These are phyloP conservation scores for Ctenomys sociabilis DNA, from an alignment of 2,113 vertebrate genomes.

Conservation along the genomic window DNA sequence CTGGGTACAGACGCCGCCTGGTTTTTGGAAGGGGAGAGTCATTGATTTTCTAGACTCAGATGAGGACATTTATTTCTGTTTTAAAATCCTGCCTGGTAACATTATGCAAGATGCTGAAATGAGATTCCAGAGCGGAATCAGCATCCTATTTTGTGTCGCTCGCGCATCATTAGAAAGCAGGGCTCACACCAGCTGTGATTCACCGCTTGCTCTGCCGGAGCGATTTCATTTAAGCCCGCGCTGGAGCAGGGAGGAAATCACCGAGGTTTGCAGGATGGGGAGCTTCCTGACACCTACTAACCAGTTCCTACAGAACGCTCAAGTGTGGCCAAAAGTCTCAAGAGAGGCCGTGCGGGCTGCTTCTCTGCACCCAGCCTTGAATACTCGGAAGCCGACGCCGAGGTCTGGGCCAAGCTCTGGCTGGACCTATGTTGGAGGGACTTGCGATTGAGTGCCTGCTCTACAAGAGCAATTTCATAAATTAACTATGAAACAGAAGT, in stretches of 20 bases:
- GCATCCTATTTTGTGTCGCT: conserved; percentile 38
- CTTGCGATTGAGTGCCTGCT: background rate
- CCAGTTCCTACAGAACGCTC: conserved; percentile 28
- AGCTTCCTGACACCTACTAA: conserved; percentile 43
- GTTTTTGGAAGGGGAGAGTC: background rate
- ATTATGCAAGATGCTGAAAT: background rate
- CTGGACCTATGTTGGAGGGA: background rate
- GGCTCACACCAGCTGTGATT: conserved; percentile 37
- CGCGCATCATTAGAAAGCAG: conserved; percentile 35
- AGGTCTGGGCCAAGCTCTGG: background rate
- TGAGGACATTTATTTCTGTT: background rate
- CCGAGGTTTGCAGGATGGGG: conserved; percentile 32
- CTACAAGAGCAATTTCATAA: background rate
- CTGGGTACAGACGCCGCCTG: background rate
- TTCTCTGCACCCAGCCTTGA: background rate
- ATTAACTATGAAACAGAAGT: background rate
- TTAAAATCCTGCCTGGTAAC: background rate
- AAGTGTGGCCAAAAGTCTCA: background rate
- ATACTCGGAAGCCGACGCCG: background rate
- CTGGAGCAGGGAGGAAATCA: conserved; percentile 61
- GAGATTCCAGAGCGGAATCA: conserved; percentile 7
- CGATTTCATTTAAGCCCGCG: conserved; percentile 73
- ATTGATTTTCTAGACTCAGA: background rate
- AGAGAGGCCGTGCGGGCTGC: background rate
- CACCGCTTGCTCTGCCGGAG: conserved; percentile 16